phyloP scores from a whole-genome alignment of 2,888 invertebrate genomes.

The Phengaris arion region DNA sequence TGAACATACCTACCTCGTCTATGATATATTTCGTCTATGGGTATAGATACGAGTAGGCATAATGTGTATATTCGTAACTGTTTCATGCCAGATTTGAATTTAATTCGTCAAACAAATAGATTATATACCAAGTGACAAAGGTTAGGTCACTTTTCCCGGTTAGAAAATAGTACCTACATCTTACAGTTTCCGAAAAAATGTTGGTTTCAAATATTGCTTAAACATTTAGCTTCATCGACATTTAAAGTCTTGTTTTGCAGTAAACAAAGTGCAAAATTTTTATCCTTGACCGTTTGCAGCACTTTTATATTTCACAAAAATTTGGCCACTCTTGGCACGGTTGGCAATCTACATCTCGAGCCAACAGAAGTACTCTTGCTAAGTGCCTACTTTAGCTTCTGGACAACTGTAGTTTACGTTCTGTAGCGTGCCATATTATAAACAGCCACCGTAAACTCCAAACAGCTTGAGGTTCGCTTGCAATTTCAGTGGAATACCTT shows the following conservation, averaged over 20 bases:
- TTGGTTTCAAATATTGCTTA: too few species aligned
- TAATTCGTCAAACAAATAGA: too few species aligned
- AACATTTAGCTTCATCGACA: not conserved
- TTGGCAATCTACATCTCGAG: conserved; percentile 15
- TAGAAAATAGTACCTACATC: too few species aligned
- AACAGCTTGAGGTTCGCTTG: not conserved
- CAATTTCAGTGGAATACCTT: not conserved
- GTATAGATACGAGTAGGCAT: too few species aligned
- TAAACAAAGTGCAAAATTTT: not conserved
- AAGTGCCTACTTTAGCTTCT: conserved; percentile 24
- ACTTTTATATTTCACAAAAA: conserved; percentile 15
- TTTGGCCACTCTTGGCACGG: conserved; percentile 20
- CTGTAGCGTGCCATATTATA: not conserved
- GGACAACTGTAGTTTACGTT: conserved; percentile 23
- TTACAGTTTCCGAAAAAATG: too few species aligned
- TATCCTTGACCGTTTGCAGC: conserved; percentile 1
- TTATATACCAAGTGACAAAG: too few species aligned
- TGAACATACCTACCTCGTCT: too few species aligned
- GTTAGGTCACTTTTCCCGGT: too few species aligned
- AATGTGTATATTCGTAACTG: too few species aligned
- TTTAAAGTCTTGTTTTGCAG: not conserved
- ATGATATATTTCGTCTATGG: too few species aligned
- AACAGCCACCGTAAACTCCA: not conserved
- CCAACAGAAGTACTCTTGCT: conserved; percentile 20
- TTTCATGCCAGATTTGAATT: too few species aligned